Percentiles rank a stretch among this genome's conserved stretches.
These are phyloP conservation scores for Tringa solitaria DNA, from an alignment of 2,113 vertebrate genomes.

Conservation along the genomic window DNA sequence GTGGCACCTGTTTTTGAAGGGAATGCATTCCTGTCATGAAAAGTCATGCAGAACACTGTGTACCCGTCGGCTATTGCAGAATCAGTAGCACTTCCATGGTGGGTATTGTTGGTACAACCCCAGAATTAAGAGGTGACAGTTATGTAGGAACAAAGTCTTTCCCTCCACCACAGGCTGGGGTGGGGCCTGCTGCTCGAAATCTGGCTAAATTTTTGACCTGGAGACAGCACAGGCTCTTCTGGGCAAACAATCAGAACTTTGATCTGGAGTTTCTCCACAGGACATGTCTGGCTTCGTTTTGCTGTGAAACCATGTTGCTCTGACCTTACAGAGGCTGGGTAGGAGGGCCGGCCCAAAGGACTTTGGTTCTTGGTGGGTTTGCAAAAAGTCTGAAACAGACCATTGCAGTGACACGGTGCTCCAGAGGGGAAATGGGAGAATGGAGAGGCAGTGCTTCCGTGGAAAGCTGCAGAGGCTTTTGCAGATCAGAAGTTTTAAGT, in stretches of 20 bases:
- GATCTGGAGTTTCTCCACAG: not conserved
- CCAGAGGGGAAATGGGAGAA: not conserved
- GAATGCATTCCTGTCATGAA: not conserved
- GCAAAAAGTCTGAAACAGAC: not conserved
- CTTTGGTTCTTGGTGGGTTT: not conserved
- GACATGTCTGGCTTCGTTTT: not conserved
- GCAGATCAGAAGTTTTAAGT: not conserved
- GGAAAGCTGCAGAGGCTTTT: not conserved
- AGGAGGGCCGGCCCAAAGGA: not conserved
- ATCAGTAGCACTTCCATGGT: not conserved
- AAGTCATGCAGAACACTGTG: not conserved
- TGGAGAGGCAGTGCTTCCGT: not conserved
- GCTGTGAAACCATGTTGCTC: not conserved
- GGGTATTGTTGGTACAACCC: not conserved
- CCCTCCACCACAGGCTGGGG: rapidly evolving
- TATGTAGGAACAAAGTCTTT: not conserved
- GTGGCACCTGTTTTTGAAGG: not conserved
- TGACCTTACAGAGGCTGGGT: not conserved
- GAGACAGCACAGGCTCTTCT: not conserved
- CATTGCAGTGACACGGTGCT: not conserved
- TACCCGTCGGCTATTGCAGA: not conserved
- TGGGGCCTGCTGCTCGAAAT: not conserved
- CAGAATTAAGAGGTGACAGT: not conserved
- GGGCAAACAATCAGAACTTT: not conserved
- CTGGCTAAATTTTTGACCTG: not conserved